Conservation (phyloP, 2,888 invertebrate species). For the Netelia inedita region DNA sequence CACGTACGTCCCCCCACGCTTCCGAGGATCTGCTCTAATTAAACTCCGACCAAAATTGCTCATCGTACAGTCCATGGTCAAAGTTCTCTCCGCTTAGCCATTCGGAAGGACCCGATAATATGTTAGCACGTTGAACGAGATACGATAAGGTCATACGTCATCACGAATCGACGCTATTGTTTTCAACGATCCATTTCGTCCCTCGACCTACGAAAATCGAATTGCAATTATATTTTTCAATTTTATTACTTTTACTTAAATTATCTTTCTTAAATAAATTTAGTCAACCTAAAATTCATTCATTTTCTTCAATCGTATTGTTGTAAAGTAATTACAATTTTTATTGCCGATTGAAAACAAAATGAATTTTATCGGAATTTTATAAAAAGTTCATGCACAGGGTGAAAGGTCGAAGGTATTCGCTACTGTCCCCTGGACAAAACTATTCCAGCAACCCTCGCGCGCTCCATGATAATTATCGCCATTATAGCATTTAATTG, state of each 20-base stretch:
- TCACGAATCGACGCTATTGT: conserved; percentile 29
- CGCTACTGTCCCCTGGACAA: conserved; percentile 69
- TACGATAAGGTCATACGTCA: conserved; percentile 30
- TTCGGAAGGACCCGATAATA: conserved; percentile 30
- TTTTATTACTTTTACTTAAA: no score
- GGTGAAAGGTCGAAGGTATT: background rate
- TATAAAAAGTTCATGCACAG: background rate
- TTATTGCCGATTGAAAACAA: background rate
- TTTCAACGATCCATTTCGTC: conserved; percentile 12
- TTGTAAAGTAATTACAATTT: no score
- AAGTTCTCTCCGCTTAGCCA: conserved; percentile 71
- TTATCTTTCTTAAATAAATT: no score
- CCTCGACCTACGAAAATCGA: background rate
- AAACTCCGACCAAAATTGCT: conserved; percentile 80
- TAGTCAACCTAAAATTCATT: no score
- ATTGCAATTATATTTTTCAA: background rate
- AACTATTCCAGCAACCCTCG: conserved; percentile 69
- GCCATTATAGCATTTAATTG: conserved; percentile 81
- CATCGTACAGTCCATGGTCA: conserved; percentile 54
- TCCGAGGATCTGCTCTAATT: conserved; percentile 77
- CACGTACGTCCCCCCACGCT: conserved; percentile 41
- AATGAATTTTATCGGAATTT: background rate
- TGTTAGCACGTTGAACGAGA: background rate
- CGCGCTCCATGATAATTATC: conserved; percentile 78
- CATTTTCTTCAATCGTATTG: no score